Conservation (phyloP, 2,113 vertebrate genomes). For the Cisticola juncidis region DNA sequence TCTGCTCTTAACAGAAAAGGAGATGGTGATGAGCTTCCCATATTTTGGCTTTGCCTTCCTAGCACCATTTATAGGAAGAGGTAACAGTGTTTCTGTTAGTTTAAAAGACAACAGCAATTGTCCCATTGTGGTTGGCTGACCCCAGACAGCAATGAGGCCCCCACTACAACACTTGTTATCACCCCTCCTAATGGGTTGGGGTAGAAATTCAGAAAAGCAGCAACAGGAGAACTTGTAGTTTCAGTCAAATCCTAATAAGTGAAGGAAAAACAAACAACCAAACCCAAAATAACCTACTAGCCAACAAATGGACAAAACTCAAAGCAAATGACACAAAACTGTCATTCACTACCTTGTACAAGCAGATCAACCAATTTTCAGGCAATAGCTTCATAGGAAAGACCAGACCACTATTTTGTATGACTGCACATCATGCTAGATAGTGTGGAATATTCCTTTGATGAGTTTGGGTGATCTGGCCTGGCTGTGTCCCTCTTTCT, state of each 20-base stretch:
- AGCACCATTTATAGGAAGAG: background rate
- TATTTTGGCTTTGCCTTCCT: background rate
- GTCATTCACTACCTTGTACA: background rate
- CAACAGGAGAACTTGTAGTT: background rate
- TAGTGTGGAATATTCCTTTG: background rate
- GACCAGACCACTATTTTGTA: background rate
- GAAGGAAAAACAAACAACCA: background rate
- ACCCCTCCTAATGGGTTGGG: rapidly evolving
- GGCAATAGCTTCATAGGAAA: background rate
- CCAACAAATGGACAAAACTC: background rate
- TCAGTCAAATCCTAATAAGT: background rate
- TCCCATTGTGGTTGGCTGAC: background rate
- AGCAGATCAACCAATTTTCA: background rate
- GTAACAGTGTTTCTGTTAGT: background rate
- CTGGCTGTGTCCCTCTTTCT: background rate
- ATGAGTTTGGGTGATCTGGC: background rate
- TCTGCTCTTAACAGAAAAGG: background rate
- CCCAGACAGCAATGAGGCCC: background rate
- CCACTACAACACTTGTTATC: background rate
- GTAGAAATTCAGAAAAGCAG: background rate
- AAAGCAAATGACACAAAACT: background rate
- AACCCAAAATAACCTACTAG: background rate
- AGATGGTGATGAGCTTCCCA: background rate
- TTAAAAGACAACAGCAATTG: background rate
- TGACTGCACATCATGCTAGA: background rate